Evolutionary conservation across 2,888 invertebrate genomes (phyloP), one percentile per base, ranked within the genome.

Genomic region (Lottia scabra): DNA sequence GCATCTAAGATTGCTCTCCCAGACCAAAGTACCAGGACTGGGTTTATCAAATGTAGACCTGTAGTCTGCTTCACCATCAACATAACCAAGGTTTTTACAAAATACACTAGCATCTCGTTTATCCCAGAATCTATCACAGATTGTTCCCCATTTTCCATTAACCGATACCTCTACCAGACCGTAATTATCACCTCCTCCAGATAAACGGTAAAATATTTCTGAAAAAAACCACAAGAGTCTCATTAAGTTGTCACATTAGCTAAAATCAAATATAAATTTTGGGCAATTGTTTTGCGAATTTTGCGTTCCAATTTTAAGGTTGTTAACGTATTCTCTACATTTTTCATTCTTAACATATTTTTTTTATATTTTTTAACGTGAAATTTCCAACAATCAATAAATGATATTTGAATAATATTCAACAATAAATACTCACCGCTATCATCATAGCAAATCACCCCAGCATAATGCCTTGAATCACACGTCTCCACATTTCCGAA

Each of bases 61-160:
- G 65, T 76, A 79, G 8, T 75, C 73, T 0, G 78, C 67, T 63
- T 81, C 80, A 0, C 85, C 85, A 12, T 82, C 83, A 12, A 75
- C 76, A 65, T 77, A 85, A 8, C 84, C 84, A 1, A 84, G 74
- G 67, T 78, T 80, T 64, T 81, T 66, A 76, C 85, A 85, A 69
- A 83, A 78, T 0, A 95, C 94, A 81, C 92, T 91, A 0, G 94
- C 94, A 81, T 94, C 93, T n/a, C 89, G 90, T 74, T 93, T 87
- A n/a, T 92, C 93, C 85, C 94, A 94, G 79, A 92, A 92, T 80
- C 94, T 93, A 83, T 94, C 94, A 86, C 95, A 95, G 10, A 95
- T 91, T 74, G 92, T 92, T 0, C 94, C 94, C 92, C 93, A 94
- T 75, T 91, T 91, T 0, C 93, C 93, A 74, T 89, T 87, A 92